Evolutionary conservation across 2,797 vertebrate genomes (phyloP), one percentile per base, ranked within the genome.

Genomic region (Chaetophractus vellerosus): DNA sequence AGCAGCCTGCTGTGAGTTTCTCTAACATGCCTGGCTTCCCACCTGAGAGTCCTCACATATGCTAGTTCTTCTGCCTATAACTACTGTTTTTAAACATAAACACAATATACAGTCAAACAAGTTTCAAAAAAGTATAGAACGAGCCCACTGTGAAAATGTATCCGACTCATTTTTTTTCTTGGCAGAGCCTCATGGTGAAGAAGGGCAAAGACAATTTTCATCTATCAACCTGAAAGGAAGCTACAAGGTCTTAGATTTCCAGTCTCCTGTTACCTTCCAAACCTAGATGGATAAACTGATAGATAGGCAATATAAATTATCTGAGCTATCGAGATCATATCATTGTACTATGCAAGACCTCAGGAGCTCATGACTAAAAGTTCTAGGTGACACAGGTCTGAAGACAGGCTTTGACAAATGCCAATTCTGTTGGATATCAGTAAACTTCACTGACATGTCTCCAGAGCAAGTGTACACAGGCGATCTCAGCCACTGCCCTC

Each of bases 291-390:
- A 45, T 52, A 90, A 74, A 89, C 21, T 64, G 23, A 48, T 59
- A 61, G 52, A 15, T 28, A 18, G 71, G 26, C 6, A 74, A 74
- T 74, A 74, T 48, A 45, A 74, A 74, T 41, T 28, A 74, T 74
- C 21, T 48, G 24, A 15, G 71, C 41, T 16, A 15, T 63, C 45
- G 87, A 76, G 55, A 57, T 71, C 83, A 86, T 16, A 50, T 48
- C 80, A 93, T 19, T 75, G 11, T 59, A 93, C 69, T 93, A 76
- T 86, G 9, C 26, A 96, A 96, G 55, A 84, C 31, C 41, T 84
- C 38, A 81, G 33, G 63, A 26, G 48, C 31, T 41, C 41, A 61
- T 59, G n/a, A 87, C 38, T 81, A 69, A 80, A 81, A 91, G 33
- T 89, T 91, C 45, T 93, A 72, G 68, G 38, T 68, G 12, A 74